Conservation (phyloP, 2,113 vertebrate species). For the Spea multiplicata region DNA sequence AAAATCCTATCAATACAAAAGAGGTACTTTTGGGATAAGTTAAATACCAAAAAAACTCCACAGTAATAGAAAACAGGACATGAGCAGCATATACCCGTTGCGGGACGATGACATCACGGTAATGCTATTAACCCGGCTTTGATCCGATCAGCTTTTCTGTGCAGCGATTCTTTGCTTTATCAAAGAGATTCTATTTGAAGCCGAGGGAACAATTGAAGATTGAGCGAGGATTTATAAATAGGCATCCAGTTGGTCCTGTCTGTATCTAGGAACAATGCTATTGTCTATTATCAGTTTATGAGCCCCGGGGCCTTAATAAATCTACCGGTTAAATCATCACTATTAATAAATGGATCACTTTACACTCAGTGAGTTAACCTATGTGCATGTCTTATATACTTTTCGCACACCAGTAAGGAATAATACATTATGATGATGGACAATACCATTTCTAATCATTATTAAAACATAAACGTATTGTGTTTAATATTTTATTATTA, state of each 20-base stretch:
- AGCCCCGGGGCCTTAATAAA: not conserved
- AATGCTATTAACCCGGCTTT: constrained; percentile 9
- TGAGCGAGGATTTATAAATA: constrained; percentile 71
- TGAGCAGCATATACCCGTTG: too few relatives aligned
- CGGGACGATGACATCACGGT: not conserved
- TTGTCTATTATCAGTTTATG: constrained; percentile 55
- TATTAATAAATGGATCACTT: not conserved
- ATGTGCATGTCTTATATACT: too few relatives aligned
- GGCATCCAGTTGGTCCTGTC: constrained; percentile 72
- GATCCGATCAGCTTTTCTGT: not conserved
- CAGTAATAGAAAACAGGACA: too few relatives aligned
- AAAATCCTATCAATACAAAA: too few relatives aligned
- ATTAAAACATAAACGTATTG: too few relatives aligned
- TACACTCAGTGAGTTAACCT: not conserved
- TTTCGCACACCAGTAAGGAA: too few relatives aligned
- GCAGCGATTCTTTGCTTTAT: constrained; percentile 22
- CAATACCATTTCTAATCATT: too few relatives aligned
- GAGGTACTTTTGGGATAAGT: too few relatives aligned
- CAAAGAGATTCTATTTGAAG: constrained; percentile 60
- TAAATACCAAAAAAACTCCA: too few relatives aligned
- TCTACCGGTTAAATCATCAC: not conserved
- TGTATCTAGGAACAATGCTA: constrained; percentile 66
- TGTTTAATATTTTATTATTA: too few relatives aligned
- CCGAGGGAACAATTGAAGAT: constrained; percentile 71
- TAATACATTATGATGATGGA: too few relatives aligned